These are phyloP conservation scores for Geotrypetes seraphini DNA, from an alignment of 2,797 vertebrate species.

Conservation along the genomic window DNA sequence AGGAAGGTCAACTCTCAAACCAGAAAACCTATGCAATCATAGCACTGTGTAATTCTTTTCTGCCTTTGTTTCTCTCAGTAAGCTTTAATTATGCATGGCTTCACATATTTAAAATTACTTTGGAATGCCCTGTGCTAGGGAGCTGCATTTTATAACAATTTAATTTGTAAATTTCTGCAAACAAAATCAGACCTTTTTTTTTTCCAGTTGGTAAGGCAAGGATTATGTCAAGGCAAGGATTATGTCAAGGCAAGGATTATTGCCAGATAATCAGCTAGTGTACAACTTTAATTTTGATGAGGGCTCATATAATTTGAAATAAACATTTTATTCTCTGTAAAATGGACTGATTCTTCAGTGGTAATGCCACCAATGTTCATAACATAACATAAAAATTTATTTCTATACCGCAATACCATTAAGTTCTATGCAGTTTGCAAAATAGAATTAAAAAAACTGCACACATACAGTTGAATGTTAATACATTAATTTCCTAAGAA, in stretches of 20 bases:
- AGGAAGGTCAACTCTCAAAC: constrained; percentile 15
- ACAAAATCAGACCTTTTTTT: neutral
- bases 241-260: too few relatives aligned
- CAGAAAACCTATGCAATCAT: constrained; percentile 44
- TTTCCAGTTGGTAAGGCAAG: too few relatives aligned
- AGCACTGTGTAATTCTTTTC: constrained; percentile 12
- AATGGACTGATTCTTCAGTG: neutral
- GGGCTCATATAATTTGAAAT: neutral
- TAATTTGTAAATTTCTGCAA: neutral
- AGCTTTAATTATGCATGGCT: constrained; percentile 32
- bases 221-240: too few relatives aligned
- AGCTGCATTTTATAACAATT: constrained; percentile 27
- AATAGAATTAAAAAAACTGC: too few relatives aligned
- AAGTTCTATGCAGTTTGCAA: too few relatives aligned
- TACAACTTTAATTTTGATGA: neutral
- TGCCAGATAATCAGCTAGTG: too few relatives aligned
- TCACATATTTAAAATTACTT: constrained; percentile 18
- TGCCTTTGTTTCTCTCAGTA: neutral
- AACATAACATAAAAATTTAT: too few relatives aligned
- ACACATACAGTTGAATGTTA: too few relatives aligned
- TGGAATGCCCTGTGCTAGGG: constrained; percentile 1
- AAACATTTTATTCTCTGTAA: neutral
- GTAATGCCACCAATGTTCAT: too few relatives aligned
- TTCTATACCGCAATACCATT: too few relatives aligned
- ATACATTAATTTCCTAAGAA: too few relatives aligned